Evolutionary conservation across 2,113 vertebrate species (phyloP), one percentile per base, ranked within the genome.

Genomic region (Chionomys nivalis): DNA sequence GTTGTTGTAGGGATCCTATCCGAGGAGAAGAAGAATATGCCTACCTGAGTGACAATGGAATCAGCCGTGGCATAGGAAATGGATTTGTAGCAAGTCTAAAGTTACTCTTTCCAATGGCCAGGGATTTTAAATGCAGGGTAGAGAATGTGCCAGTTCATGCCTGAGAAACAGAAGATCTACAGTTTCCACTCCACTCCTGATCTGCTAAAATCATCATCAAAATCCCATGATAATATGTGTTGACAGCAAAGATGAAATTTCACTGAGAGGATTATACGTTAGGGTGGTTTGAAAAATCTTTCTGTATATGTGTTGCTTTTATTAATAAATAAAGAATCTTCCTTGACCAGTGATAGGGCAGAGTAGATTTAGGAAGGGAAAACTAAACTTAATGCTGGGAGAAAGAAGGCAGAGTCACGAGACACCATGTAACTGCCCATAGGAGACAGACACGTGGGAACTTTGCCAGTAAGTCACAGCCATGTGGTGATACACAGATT

Each of bases 41-140:
- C 39, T 96, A 70, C n/a, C 24, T 96, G 78, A 92, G 44, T 75
- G n/a, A 82, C 7, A 14, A 31, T 9, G 85, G 88, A 3, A 0
- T 95, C 31, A 91, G 28, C 14, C 87, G 91, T 76, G 58, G 39
- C 39, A 66, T 0, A 91, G 86, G 36, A 90, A 42, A 0, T 92
- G 94, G 92, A 95, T 95, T 58, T 97, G 95, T 39, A 87, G 77
- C 92, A 96, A 92, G 39, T 23, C 19, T 61, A 7, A 1, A 36
- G 8, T 49, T 63, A 44, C 1, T 0, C 23, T 13, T 1, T 3
- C 0, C 1, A 1, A 1, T 36, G n/a, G 4, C 26, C 36, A 73
- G 0, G 16, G 33, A 9, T 39, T 73, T 24, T 8, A 73, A 73
- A 73, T 23, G 0, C 72, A 28, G 61, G 3, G 1, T 26, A 21